A percentile compares a stretch with the other conserved stretches of the same genome.
Conservation (phyloP, 53 echinoderm and acorn worm genomes). For the Mesocentrotus franciscanus region DNA sequence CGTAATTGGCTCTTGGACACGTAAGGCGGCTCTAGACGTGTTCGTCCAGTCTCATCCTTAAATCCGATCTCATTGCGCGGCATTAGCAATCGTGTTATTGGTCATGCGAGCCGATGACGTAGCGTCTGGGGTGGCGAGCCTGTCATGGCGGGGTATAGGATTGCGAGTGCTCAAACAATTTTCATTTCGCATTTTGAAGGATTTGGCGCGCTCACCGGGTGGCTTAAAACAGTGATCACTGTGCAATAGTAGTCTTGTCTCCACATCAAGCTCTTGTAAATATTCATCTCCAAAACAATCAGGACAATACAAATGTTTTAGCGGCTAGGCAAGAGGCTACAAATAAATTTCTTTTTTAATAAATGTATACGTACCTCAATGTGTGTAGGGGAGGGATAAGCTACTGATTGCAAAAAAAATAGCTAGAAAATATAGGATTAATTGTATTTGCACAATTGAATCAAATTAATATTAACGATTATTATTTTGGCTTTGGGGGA, state of each 20-base stretch:
- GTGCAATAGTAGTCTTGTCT: neutral
- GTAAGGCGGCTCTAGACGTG: constrained; percentile 58
- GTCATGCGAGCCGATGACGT: constrained; percentile 39
- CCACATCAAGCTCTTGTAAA: neutral
- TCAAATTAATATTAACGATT: too few relatives aligned
- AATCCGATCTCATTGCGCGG: constrained; percentile 54
- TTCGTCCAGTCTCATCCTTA: constrained; percentile 53
- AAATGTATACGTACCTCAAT: too few relatives aligned
- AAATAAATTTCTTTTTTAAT: neutral
- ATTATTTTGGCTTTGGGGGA: too few relatives aligned
- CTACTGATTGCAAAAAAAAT: too few relatives aligned
- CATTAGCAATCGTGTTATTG: constrained; percentile 40
- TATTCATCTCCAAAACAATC: neutral
- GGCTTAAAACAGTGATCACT: neutral
- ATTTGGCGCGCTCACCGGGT: constrained; percentile 60
- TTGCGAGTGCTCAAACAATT: constrained; percentile 66
- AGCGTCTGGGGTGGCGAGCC: constrained; percentile 52
- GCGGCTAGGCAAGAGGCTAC: neutral
- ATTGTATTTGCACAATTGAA: too few relatives aligned
- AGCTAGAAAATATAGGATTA: too few relatives aligned
- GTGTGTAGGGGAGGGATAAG: too few relatives aligned
- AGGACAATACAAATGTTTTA: neutral
- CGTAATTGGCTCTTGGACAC: constrained; percentile 70
- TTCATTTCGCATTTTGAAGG: constrained; percentile 65
- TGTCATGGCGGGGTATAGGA: constrained; percentile 15